Percentiles rank a stretch among this genome's conserved stretches.
These are phyloP conservation scores for Pseudoatta argentina DNA, from an alignment of 1,140 invertebrate species.

Conservation along the genomic window DNA sequence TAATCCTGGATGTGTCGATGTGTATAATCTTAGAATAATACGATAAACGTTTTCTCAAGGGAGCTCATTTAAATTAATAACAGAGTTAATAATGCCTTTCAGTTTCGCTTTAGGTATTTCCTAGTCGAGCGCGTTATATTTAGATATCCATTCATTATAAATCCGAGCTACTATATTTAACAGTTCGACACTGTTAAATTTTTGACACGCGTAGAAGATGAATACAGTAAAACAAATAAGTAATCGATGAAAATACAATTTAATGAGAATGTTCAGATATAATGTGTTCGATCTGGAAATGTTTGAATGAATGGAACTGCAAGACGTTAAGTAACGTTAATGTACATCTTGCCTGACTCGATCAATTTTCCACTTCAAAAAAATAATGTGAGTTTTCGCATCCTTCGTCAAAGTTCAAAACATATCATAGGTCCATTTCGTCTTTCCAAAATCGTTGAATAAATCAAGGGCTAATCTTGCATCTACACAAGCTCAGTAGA, in stretches of 20 bases:
- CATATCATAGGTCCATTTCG: conserved; percentile 40
- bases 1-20: conserved; percentile 58
- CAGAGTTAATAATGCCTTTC: conserved; percentile 2
- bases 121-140: not conserved
- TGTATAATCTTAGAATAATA: conserved; percentile 52
- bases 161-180: not conserved
- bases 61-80: conserved; percentile 13
- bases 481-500: not conserved
- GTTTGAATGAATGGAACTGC: not conserved
- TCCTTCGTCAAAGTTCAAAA: not conserved
- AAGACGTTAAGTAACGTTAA: conserved; percentile 26
- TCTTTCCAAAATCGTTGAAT: conserved; percentile 27
- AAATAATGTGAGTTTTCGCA: conserved; percentile 23
- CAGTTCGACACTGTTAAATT: not conserved
- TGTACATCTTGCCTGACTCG: conserved; percentile 15
- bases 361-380: conserved; percentile 11
- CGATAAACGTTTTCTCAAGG: not conserved
- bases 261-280: not conserved
- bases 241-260: not conserved
- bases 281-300: not conserved
- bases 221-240: not conserved
- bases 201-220: not conserved
- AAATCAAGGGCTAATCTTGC: not conserved
- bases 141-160: not conserved
- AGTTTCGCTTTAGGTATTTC: conserved; percentile 7